A percentile compares a stretch with the other conserved stretches of the same genome.
Evolutionary conservation across 1,140 invertebrate species (phyloP).

Genomic region (Bathynomus jamesi): DNA sequence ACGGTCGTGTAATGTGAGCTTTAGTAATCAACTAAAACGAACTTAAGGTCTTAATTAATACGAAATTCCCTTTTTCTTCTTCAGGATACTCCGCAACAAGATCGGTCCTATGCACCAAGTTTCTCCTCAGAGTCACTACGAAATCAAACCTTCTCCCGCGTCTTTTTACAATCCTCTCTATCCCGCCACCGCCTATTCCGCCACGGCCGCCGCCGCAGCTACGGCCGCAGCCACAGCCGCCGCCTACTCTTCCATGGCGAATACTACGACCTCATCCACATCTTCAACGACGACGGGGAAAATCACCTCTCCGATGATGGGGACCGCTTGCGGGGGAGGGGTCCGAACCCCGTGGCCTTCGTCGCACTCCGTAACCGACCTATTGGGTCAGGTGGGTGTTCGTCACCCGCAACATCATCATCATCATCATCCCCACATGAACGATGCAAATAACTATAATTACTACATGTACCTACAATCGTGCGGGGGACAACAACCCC

Average conservation of each 20-base stretch:
- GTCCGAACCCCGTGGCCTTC: conserved; percentile 48
- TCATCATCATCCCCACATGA: conserved; percentile 17
- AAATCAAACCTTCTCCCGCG: conserved; percentile 4
- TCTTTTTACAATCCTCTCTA: conserved; percentile 9
- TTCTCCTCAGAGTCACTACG: not conserved
- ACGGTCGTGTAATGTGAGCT: no score
- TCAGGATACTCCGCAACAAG: conserved; percentile 69
- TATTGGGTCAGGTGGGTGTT: conserved; percentile 39
- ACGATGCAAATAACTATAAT: conserved; percentile 33
- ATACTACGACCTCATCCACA: conserved; percentile 26
- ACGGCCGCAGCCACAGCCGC: conserved; percentile 2
- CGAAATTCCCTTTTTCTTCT: not conserved
- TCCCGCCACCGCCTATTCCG: conserved; percentile 5
- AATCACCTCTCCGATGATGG: not conserved
- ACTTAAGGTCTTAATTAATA: no score
- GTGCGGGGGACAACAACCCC: conserved; percentile 18
- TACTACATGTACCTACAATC: conserved; percentile 37
- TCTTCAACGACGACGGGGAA: conserved; percentile 24
- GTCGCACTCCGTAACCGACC: conserved; percentile 63
- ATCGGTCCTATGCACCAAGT: conserved; percentile 48
- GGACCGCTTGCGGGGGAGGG: conserved; percentile 24
- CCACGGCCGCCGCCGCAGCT: conserved; percentile 3
- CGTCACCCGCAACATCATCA: conserved; percentile 16
- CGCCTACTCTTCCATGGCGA: not conserved
- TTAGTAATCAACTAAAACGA: no score